Evolutionary conservation across 1,140 invertebrate species (phyloP).

Genomic region (Drosophila parvula): DNA sequence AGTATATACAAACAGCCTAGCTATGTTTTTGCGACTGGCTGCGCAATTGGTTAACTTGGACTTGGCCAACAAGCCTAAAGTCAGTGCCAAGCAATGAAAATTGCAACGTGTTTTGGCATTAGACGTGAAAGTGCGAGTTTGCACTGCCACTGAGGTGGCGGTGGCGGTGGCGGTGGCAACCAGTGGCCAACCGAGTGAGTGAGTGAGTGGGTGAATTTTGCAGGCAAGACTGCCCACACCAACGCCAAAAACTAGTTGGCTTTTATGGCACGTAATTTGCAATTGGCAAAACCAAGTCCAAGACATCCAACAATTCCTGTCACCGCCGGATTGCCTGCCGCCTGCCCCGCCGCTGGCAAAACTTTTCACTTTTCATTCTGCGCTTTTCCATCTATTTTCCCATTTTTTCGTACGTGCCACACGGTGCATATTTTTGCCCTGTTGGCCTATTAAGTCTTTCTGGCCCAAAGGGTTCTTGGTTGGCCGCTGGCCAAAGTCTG

Average conservation of each 20-base stretch:
- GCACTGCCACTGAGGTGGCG: conserved; percentile 33
- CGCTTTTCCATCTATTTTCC: conserved; percentile 66
- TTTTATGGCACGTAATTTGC: conserved; percentile 83
- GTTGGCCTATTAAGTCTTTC: conserved; percentile 79
- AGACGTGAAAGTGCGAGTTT: conserved; percentile 82
- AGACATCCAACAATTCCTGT: conserved; percentile 38
- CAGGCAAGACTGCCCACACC: conserved; percentile 38
- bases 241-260: conserved; percentile 61
- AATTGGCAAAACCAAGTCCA: conserved; percentile 75
- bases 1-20: conserved; percentile 32
- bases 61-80: conserved; percentile 79
- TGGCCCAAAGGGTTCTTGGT: conserved; percentile 51
- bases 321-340: conserved; percentile 11
- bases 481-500: conserved; percentile 61
- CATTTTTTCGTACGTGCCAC: conserved; percentile 44
- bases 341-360: conserved; percentile 46
- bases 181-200: conserved; percentile 25
- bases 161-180: conserved; percentile 1
- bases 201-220: conserved; percentile 37
- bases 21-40: conserved; percentile 36
- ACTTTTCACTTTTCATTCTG: conserved; percentile 83
- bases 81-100: conserved; percentile 82
- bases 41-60: conserved; percentile 77
- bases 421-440: conserved; percentile 67
- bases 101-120: conserved; percentile 82